phyloP scores from a whole-genome alignment of 1,140 invertebrate genomes.

The Cherax destructor region DNA sequence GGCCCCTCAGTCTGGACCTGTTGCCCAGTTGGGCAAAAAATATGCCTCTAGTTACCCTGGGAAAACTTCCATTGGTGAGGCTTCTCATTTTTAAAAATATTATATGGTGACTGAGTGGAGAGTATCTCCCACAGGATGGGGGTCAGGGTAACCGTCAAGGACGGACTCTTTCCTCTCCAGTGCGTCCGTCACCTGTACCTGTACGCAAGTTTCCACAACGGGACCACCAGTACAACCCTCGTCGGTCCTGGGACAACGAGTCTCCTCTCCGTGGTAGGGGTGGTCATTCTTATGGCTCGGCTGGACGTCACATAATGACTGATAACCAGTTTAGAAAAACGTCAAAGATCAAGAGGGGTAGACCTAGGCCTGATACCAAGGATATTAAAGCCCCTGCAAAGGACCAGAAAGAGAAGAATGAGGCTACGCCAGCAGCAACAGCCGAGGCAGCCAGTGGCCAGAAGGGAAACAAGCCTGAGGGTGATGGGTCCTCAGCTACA shows the following conservation, averaged over 20 bases:
- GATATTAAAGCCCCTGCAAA: slow-evolving; percentile 17
- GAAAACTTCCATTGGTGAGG: background rate
- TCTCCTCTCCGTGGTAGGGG: slow-evolving; percentile 22
- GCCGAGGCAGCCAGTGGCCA: slow-evolving; percentile 9
- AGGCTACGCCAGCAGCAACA: slow-evolving; percentile 5
- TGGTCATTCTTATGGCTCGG: slow-evolving; percentile 14
- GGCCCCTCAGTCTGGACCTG: background rate
- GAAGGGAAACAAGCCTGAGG: slow-evolving; percentile 28
- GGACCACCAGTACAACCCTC: slow-evolving; percentile 26
- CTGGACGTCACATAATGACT: slow-evolving; percentile 11
- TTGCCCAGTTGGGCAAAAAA: background rate
- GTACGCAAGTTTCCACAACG: slow-evolving; percentile 45
- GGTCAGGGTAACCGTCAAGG: slow-evolving; percentile 32
- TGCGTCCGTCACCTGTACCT: slow-evolving; percentile 32
- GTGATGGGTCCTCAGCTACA: slow-evolving; percentile 17
- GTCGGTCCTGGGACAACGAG: slow-evolving; percentile 29
- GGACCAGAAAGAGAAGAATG: slow-evolving; percentile 6
- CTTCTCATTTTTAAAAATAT: background rate
- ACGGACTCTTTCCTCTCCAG: slow-evolving; percentile 24
- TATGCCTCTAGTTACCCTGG: background rate
- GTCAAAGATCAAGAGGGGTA: slow-evolving; percentile 12
- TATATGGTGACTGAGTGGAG: slow-evolving; percentile 45
- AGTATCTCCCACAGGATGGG: slow-evolving; percentile 62
- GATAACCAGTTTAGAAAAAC: slow-evolving; percentile 23
- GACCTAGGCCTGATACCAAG: background rate